Percentiles rank a stretch among this genome's conserved stretches.
phyloP scores from a whole-genome alignment of 2,797 vertebrate species.

The Sebastes jordani region DNA sequence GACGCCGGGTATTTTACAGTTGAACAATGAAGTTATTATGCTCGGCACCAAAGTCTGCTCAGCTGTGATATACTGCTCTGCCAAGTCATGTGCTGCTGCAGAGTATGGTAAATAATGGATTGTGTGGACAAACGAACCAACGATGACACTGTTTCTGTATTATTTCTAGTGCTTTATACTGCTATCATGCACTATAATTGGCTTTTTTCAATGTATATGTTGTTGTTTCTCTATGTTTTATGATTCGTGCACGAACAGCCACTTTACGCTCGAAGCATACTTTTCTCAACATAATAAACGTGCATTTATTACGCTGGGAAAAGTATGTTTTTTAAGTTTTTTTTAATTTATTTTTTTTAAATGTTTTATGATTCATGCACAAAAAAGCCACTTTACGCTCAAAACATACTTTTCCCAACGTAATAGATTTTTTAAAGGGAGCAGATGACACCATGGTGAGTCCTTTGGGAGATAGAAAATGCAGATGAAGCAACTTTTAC shows the following conservation, averaged over 20 bases:
- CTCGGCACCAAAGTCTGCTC: conserved; percentile 54
- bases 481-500: background rate
- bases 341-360: background rate
- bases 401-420: background rate
- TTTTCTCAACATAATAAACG: background rate
- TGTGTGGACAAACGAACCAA: background rate
- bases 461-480: background rate
- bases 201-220: too few relatives aligned
- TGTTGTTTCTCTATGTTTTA: background rate
- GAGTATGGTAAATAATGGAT: conserved; percentile 31
- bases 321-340: background rate
- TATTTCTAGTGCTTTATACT: background rate
- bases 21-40: conserved; percentile 69
- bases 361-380: background rate
- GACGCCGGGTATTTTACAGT: conserved; percentile 21
- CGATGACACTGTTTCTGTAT: background rate
- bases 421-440: background rate
- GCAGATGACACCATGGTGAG: background rate
- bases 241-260: background rate
- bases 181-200: background rate
- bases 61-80: conserved; percentile 41
- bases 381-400: background rate
- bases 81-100: conserved; percentile 55
- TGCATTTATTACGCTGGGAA: too few relatives aligned
- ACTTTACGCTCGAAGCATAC: background rate